Percentiles rank a stretch among this genome's conserved stretches.
Evolutionary conservation across 2,888 invertebrate species (phyloP).

Genomic region (Aplocera efformata): DNA sequence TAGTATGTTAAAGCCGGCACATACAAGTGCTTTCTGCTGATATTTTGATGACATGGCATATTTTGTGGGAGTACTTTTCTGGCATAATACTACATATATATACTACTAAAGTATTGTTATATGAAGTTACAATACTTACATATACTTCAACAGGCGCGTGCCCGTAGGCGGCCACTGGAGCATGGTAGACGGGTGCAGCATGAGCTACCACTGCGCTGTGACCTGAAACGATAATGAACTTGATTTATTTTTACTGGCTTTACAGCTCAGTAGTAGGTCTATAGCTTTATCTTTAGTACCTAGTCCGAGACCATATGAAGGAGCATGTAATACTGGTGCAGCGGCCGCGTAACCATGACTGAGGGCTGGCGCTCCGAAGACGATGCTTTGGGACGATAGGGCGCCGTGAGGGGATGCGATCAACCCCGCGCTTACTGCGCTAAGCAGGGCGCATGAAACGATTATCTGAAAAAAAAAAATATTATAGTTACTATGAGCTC

Average conservation of each 20-base stretch:
- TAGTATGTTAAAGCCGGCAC: too few relatives aligned
- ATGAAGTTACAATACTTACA: conserved; percentile 61
- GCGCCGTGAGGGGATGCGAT: conserved; percentile 66
- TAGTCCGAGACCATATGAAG: conserved; percentile 41
- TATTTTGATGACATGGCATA: too few relatives aligned
- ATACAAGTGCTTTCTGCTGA: too few relatives aligned
- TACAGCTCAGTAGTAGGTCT: background rate
- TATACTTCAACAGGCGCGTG: conserved; percentile 75
- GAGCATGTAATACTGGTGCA: conserved; percentile 43
- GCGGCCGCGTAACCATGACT: conserved; percentile 52
- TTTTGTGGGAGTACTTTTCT: too few relatives aligned
- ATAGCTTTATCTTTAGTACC: too few relatives aligned
- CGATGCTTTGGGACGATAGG: conserved; percentile 64
- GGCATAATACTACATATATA: too few relatives aligned
- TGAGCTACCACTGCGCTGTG: conserved; percentile 65
- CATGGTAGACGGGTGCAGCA: conserved; percentile 52
- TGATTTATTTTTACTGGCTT: too few relatives aligned
- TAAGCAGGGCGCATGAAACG: conserved; percentile 54
- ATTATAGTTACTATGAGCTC: background rate
- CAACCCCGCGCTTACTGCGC: conserved; percentile 73
- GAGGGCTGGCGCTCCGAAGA: conserved; percentile 60
- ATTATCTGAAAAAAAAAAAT: conserved; percentile 43
- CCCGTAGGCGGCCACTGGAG: conserved; percentile 43
- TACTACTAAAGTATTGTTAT: too few relatives aligned
- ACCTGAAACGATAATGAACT: conserved; percentile 38